Conservation (phyloP, 2,113 vertebrate genomes). For the cat (Felis catus) region DNA sequence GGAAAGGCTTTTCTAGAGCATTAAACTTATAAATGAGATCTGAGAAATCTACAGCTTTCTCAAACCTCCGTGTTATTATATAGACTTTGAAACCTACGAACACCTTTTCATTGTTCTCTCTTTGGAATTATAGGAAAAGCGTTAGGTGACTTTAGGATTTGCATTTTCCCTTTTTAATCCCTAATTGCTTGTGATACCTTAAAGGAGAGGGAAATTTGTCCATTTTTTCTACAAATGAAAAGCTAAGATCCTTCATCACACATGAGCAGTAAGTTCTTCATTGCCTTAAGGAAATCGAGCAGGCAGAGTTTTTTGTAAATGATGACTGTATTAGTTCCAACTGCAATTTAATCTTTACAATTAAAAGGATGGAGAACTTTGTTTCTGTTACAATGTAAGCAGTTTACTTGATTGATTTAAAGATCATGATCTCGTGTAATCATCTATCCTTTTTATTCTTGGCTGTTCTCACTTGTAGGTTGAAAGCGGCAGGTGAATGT, state of each 20-base stretch:
- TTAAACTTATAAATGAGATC: neutral
- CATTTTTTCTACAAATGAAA: constrained; percentile 23
- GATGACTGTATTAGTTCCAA: neutral
- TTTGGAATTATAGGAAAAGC: neutral
- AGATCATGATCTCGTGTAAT: neutral
- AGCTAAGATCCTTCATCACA: neutral
- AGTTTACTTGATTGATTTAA: constrained; percentile 33
- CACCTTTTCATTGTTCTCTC: neutral
- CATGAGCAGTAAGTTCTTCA: constrained; percentile 17
- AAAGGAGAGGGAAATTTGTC: constrained; percentile 10
- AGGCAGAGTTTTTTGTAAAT: neutral
- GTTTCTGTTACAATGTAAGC: constrained; percentile 15
- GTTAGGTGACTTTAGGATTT: constrained; percentile 37
- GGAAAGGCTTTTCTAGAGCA: neutral
- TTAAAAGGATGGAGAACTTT: neutral
- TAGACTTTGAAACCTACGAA: neutral
- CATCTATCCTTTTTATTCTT: neutral
- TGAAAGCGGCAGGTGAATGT: neutral
- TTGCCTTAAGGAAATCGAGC: neutral
- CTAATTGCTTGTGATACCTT: neutral
- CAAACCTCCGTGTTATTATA: neutral
- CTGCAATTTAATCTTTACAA: constrained; percentile 16
- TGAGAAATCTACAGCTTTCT: neutral
- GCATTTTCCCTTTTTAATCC: constrained; percentile 33
- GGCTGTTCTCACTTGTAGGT: neutral